Conservation (phyloP, 2,113 vertebrate genomes). For the Hippotragus niger region DNA sequence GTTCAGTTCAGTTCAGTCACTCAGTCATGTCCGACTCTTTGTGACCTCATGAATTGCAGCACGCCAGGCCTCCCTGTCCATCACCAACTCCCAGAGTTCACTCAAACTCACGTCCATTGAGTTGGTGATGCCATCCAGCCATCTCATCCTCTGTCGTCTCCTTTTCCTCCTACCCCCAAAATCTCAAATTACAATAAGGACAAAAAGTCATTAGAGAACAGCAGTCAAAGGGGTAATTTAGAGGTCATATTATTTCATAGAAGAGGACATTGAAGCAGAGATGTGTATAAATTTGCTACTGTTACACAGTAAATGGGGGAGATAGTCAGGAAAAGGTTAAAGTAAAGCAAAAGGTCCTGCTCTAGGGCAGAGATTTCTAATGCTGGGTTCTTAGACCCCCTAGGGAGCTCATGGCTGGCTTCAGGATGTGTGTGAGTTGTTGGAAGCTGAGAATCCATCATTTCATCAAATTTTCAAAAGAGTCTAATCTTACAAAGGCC, state of each 20-base stretch:
- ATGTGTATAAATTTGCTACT: not conserved
- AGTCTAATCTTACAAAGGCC: not conserved
- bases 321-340: constrained; percentile 16
- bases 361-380: not conserved
- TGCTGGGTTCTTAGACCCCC: not conserved
- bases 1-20: not conserved
- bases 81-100: no score
- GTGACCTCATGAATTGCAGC: no score
- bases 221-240: not conserved
- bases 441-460: not conserved
- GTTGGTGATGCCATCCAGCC: no score
- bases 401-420: not conserved
- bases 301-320: not conserved
- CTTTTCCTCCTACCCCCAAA: no score
- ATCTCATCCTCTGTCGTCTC: no score
- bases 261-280: not conserved
- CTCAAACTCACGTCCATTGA: no score
- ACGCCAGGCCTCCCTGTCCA: no score
- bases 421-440: not conserved
- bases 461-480: not conserved
- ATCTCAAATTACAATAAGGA: not conserved
- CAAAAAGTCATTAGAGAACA: not conserved
- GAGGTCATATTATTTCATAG: not conserved
- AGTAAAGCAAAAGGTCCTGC: not conserved
- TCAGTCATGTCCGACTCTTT: no score